Percentiles rank a stretch among this genome's conserved stretches.
Evolutionary conservation across 2,113 vertebrate species (phyloP).

Genomic region (Oostethus manadensis): DNA sequence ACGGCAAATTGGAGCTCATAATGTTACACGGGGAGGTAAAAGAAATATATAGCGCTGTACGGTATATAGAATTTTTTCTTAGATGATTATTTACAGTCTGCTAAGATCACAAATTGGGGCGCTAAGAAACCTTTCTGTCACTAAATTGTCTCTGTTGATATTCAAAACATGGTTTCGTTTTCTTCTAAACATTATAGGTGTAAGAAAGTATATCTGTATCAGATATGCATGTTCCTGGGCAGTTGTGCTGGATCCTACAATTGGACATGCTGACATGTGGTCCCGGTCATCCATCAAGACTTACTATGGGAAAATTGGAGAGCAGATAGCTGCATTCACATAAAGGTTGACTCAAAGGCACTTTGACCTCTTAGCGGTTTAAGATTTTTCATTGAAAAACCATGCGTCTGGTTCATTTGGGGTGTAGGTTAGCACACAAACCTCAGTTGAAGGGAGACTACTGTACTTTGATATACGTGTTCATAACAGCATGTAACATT

Average conservation of each 20-base stretch:
- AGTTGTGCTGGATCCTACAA: constrained; percentile 2
- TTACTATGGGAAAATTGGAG: constrained; percentile 18
- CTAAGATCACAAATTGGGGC: background rate
- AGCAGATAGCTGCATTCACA: constrained; percentile 29
- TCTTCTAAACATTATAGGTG: background rate
- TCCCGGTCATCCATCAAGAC: constrained; percentile 27
- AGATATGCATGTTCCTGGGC: constrained; percentile 4
- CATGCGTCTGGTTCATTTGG: no score
- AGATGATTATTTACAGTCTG: background rate
- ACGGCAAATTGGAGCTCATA: no score
- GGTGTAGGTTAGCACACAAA: no score
- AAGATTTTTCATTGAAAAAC: background rate
- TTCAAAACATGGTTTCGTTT: background rate
- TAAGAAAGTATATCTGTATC: constrained; percentile 12
- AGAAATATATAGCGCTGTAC: no score
- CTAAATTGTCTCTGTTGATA: constrained; percentile 5
- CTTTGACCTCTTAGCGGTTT: background rate
- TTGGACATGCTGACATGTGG: constrained; percentile 7
- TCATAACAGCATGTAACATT: no score
- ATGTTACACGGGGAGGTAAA: no score
- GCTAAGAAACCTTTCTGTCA: background rate
- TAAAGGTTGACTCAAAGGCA: background rate
- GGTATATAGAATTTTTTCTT: background rate
- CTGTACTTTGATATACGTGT: no score
- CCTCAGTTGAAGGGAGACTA: no score